Evolutionary conservation across 2,113 vertebrate genomes (phyloP).

Genomic region (Zapornia atra): DNA sequence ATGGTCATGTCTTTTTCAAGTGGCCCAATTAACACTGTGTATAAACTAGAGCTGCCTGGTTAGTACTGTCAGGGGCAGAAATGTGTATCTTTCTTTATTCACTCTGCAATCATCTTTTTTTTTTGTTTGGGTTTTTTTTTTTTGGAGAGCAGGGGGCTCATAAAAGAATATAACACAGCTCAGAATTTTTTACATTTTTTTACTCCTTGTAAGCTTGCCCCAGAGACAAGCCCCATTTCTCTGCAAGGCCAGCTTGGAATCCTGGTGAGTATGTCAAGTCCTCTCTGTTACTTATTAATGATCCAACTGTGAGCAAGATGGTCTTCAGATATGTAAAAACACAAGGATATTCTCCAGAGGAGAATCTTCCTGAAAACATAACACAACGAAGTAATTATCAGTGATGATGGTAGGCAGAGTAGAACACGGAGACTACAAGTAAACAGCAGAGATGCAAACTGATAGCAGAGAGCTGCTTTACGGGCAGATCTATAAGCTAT

Average conservation of each 20-base stretch:
- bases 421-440: background rate
- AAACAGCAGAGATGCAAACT: background rate
- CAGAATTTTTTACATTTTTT: background rate
- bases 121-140: background rate
- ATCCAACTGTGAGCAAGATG: background rate
- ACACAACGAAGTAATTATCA: background rate
- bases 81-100: background rate
- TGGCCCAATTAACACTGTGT: background rate
- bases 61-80: background rate
- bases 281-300: background rate
- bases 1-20: background rate
- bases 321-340: background rate
- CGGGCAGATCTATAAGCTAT: background rate
- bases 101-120: background rate
- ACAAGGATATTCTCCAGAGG: background rate
- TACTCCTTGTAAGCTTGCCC: background rate
- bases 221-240: background rate
- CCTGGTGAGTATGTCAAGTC: background rate
- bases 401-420: background rate
- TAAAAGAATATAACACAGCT: background rate
- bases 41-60: background rate
- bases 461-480: background rate
- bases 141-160: background rate
- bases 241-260: background rate
- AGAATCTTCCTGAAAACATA: background rate